Evolutionary conservation across 2,888 invertebrate genomes (phyloP), one percentile per base, ranked within the genome.

Genomic region (Ligdia adustata): DNA sequence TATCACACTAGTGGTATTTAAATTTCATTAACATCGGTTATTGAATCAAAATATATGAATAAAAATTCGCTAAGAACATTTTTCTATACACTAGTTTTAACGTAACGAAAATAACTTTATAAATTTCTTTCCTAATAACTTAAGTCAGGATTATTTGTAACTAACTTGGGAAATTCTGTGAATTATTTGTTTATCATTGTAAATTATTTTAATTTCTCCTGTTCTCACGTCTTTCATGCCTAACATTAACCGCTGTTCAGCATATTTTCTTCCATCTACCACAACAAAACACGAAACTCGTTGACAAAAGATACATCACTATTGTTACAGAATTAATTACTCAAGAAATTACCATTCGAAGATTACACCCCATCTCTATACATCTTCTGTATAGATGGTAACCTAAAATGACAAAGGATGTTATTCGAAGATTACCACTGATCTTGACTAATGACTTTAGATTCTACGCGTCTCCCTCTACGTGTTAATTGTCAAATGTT

Each of bases 401-500:
- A 62, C 62, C 62, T 50, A 58, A 55, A 73, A 81, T 80, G 81
- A 84, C 82, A 82, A 78, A 85, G 79, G 78, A 67, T 81, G 80
- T 83, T 82, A 79, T 79, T 80, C 73, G 55, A 80, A 86, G 84
- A 87, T 86, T 84, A 87, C 83, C 78, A 64, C 64, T 75, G 80
- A 83, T 85, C 80, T 84, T 83, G 86, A 89, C 82, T 86, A 88
- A 89, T 87, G 83, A 79, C 74, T 65, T 71, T 71, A 66, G 71
- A 75, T 72, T 73, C 72, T 69, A 69, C 65, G 45, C 31, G 64
- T 69, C 69, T 71, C 67, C 64, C 64, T 75, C 70, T 77, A 76
- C 71, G 79, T 83, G 84, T 85, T 88, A 87, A 87, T 86, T 83
- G 82, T 82, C 68, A 75, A 79, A 79, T 75, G 72, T 73, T 74